phyloP scores from a whole-genome alignment of 1,140 invertebrate genomes.

The Plutomurus gul region DNA sequence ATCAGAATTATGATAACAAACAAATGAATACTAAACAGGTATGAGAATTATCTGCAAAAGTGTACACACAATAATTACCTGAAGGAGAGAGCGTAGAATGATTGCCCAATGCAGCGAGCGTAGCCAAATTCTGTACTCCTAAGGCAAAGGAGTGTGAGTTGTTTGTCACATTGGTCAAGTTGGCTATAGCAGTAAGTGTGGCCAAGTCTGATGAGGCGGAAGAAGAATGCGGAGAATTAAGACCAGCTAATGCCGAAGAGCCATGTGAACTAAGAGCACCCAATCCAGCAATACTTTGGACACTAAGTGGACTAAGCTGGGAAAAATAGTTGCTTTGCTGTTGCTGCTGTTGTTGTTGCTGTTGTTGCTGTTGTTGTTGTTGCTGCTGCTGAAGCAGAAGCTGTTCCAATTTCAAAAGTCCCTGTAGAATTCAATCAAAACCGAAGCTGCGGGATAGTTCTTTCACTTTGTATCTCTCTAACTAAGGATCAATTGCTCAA shows the following conservation, averaged over 20 bases:
- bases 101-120: slow-evolving; percentile 40
- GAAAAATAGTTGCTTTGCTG: slow-evolving; percentile 48
- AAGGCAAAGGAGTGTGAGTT: slow-evolving; percentile 48
- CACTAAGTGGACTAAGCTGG: slow-evolving; percentile 46
- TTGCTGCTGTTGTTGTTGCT: slow-evolving; percentile 48
- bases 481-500: too few species aligned
- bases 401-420: slow-evolving; percentile 32
- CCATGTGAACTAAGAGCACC: slow-evolving; percentile 33
- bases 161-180: slow-evolving; percentile 44
- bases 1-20: too few species aligned
- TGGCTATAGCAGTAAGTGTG: slow-evolving; percentile 53
- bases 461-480: not conserved
- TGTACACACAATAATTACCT: slow-evolving; percentile 35
- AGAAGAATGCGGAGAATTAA: slow-evolving; percentile 32
- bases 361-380: slow-evolving; percentile 45
- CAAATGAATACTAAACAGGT: too few species aligned
- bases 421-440: slow-evolving; percentile 18
- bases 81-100: slow-evolving; percentile 51
- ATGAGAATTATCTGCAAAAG: too few species aligned
- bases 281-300: slow-evolving; percentile 41
- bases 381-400: slow-evolving; percentile 41
- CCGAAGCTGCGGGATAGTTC: slow-evolving; percentile 4
- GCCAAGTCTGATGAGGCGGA: slow-evolving; percentile 48
- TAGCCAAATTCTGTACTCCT: slow-evolving; percentile 47
- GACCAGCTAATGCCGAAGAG: slow-evolving; percentile 14